Conservation (phyloP, 1,140 invertebrate species). For the Tetramorium simillimum region DNA sequence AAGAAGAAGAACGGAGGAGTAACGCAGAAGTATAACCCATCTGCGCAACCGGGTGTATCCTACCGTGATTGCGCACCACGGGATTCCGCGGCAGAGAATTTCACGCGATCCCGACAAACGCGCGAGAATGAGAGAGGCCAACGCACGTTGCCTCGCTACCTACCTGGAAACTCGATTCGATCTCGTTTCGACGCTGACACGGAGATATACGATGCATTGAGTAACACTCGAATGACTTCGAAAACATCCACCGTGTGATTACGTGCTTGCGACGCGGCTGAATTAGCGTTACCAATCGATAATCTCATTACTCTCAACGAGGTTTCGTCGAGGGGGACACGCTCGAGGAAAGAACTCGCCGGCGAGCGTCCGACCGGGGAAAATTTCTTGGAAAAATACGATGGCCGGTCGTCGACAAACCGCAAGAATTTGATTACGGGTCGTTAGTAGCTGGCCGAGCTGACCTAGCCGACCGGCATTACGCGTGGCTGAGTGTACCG, state of each 20-base stretch:
- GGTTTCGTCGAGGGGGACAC: background rate
- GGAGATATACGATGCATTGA: background rate
- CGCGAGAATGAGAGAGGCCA: background rate
- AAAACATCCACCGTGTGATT: background rate
- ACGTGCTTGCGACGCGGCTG: background rate
- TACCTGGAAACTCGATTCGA: background rate
- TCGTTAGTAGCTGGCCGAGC: constrained; percentile 4
- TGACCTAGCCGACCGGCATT: constrained; percentile 7
- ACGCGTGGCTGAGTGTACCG: constrained; percentile 18
- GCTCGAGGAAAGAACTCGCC: background rate
- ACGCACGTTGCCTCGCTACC: background rate
- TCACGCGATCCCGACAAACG: background rate
- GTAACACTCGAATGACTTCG: background rate
- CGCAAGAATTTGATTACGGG: constrained; percentile 29
- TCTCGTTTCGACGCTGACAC: background rate
- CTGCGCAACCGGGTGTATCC: constrained; percentile 72
- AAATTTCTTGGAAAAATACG: constrained; percentile 44
- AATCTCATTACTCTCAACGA: constrained; percentile 23
- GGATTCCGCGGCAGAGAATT: background rate
- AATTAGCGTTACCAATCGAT: constrained; percentile 18
- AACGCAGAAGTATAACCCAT: constrained; percentile 60
- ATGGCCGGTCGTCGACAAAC: background rate
- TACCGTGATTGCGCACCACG: constrained; percentile 62
- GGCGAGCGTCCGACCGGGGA: background rate
- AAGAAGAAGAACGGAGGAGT: constrained; percentile 57